These are phyloP conservation scores for Steinernema feltiae DNA, from an alignment of 1,140 invertebrate species.

Conservation along the genomic window DNA sequence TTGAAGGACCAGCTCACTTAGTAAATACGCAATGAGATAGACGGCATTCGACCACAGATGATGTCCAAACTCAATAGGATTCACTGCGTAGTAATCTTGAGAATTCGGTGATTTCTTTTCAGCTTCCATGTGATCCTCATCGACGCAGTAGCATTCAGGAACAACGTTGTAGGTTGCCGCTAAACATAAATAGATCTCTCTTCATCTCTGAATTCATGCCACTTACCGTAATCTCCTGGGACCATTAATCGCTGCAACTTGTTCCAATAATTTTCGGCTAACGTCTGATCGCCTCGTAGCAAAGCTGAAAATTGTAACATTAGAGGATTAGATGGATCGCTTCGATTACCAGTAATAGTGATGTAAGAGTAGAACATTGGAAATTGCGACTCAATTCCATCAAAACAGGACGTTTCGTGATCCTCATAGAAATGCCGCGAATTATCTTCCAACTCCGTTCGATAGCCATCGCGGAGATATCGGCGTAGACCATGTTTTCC, in stretches of 20 bases:
- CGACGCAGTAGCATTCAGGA: conserved; percentile 83
- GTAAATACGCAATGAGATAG: conserved; percentile 82
- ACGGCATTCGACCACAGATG: conserved; percentile 86
- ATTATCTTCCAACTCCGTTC: conserved; percentile 76
- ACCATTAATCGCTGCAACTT: conserved; percentile 64
- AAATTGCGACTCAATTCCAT: conserved; percentile 94
- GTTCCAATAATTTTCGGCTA: conserved; percentile 83
- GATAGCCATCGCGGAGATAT: conserved; percentile 89
- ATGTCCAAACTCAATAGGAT: conserved; percentile 59
- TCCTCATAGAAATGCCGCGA: conserved; percentile 44
- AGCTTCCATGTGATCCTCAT: conserved; percentile 70
- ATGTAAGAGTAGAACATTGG: conserved; percentile 73
- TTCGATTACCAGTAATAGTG: conserved; percentile 42
- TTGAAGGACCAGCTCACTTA: conserved; percentile 63
- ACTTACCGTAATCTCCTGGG: conserved; percentile 41
- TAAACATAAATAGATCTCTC: conserved; percentile 14
- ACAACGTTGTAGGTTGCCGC: conserved; percentile 61
- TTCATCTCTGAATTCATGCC: conserved; percentile 59
- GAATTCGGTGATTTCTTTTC: conserved; percentile 71
- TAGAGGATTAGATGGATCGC: conserved; percentile 17
- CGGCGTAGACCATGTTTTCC: conserved; percentile 71
- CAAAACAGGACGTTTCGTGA: conserved; percentile 72
- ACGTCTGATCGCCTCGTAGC: conserved; percentile 69
- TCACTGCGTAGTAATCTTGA: conserved; percentile 60
- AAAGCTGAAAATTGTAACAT: conserved; percentile 20